These are phyloP conservation scores for Hypotaenidia okinawae DNA, from an alignment of 2,797 vertebrate species.

Conservation along the genomic window DNA sequence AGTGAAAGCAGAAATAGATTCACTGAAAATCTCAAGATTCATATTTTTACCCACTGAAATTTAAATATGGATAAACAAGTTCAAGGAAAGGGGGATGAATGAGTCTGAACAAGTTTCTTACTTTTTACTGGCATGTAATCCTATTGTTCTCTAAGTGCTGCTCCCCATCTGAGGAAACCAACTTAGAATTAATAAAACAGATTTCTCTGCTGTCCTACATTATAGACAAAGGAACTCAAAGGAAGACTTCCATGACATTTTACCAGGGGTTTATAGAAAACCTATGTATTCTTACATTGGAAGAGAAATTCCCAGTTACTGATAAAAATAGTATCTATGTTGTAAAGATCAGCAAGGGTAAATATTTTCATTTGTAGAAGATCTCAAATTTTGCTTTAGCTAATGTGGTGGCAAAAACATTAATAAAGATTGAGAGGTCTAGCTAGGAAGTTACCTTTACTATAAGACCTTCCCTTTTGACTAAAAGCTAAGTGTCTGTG, in stretches of 20 bases:
- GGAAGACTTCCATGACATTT: not conserved
- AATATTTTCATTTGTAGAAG: not conserved
- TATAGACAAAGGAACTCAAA: rapidly evolving
- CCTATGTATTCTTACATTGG: rapidly evolving
- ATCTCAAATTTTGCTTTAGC: not conserved
- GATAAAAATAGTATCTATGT: not conserved
- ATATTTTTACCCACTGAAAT: not conserved
- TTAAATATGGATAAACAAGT: not conserved
- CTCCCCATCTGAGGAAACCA: not conserved
- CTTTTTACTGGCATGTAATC: not conserved
- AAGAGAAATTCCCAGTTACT: not conserved
- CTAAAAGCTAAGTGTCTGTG: not conserved
- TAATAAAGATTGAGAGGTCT: not conserved
- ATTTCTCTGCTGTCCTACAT: not conserved
- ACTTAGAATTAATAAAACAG: not conserved
- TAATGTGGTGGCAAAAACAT: not conserved
- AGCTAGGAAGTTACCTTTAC: not conserved
- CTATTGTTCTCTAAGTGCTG: not conserved
- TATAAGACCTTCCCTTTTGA: not conserved
- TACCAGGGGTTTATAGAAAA: not conserved
- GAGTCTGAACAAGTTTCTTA: not conserved
- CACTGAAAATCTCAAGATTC: not conserved
- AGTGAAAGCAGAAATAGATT: not conserved
- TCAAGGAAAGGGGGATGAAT: not conserved
- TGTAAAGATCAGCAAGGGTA: not conserved